These are phyloP conservation scores for Proctacanthus coquilletti DNA, from an alignment of 1,140 invertebrate genomes.

Conservation along the genomic window DNA sequence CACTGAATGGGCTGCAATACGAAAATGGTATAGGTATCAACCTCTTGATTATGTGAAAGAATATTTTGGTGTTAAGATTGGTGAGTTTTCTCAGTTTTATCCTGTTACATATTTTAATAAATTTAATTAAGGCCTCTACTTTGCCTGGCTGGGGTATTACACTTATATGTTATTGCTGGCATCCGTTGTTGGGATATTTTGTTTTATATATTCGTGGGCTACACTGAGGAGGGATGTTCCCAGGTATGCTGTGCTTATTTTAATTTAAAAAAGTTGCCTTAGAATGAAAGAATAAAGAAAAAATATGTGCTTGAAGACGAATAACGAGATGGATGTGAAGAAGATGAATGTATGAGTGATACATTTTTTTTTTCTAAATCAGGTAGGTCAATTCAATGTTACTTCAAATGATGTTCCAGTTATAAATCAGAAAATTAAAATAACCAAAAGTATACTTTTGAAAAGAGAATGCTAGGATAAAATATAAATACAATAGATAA, in stretches of 20 bases:
- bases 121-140: conserved; percentile 56
- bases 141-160: conserved; percentile 95
- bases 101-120: conserved; percentile 19
- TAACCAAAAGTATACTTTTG: no score
- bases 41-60: conserved; percentile 76
- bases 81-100: conserved; percentile 20
- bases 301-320: no score
- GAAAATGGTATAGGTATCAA: conserved; percentile 69
- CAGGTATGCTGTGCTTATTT: conserved; percentile 46
- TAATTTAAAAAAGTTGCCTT: no score
- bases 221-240: conserved; percentile 56
- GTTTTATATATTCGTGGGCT: conserved; percentile 63
- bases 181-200: conserved; percentile 64
- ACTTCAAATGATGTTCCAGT: no score
- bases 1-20: conserved; percentile 71
- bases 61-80: conserved; percentile 91
- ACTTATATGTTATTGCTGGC: conserved; percentile 84
- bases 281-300: no score
- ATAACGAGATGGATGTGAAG: no score
- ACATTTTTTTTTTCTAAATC: no score
- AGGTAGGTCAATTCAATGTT: no score
- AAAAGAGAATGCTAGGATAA: no score
- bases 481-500: no score
- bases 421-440: no score
- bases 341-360: no score